Percentiles rank a stretch among this genome's conserved stretches.
Conservation (phyloP, 2,888 invertebrate genomes). For the Melitaea athalia region DNA sequence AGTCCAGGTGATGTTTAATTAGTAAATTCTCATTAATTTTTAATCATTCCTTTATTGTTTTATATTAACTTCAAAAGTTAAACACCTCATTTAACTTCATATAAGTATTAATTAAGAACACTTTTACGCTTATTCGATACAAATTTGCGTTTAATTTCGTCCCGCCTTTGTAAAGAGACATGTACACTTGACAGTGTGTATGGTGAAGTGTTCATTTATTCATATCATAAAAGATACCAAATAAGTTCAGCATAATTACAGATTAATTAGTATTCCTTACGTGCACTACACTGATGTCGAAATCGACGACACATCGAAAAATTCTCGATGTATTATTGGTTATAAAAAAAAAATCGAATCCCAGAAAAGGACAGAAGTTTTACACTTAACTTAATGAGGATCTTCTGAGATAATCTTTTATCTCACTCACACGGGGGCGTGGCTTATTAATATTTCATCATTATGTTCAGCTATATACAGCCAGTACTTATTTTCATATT, state of each 20-base stretch:
- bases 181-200: background rate
- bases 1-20: background rate
- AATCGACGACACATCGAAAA: conserved; percentile 2
- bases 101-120: background rate
- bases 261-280: conserved; percentile 1
- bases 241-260: conserved; percentile 1
- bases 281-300: background rate
- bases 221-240: conserved; percentile 9
- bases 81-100: background rate
- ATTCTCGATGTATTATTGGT: conserved; percentile 1
- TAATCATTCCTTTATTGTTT: background rate
- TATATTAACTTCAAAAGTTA: too few species aligned
- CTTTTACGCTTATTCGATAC: background rate
- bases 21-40: background rate
- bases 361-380: conserved; percentile 10
- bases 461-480: conserved; percentile 1
- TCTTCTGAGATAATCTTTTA: background rate
- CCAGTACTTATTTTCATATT: background rate
- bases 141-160: background rate
- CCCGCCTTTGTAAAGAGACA: background rate
- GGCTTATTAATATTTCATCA: conserved; percentile 3
- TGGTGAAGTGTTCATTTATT: background rate
- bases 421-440: conserved; percentile 16
- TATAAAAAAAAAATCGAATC: background rate
- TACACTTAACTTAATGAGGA: conserved; percentile 8